Conservation (phyloP, 30 jellyfish, hydroid and myxozoan genomes). For the Pelagia noctiluca region DNA sequence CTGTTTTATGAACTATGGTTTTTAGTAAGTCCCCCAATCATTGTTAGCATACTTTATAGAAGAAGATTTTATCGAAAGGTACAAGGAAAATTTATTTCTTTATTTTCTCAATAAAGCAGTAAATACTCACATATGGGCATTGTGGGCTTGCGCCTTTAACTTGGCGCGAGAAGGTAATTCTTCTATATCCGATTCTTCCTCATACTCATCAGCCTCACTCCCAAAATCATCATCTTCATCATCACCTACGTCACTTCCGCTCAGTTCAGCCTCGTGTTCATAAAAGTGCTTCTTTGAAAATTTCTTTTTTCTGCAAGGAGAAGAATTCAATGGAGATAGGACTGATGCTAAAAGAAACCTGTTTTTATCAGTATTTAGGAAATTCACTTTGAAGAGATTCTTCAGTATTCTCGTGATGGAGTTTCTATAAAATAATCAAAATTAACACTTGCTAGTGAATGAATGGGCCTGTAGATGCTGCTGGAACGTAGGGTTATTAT, state of each 20-base stretch:
- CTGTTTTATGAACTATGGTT: too few relatives aligned
- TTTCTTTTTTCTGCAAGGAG: slow-evolving; percentile 19
- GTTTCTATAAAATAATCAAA: too few relatives aligned
- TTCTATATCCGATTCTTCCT: slow-evolving; percentile 80
- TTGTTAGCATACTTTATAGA: too few relatives aligned
- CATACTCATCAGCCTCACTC: slow-evolving; percentile 94
- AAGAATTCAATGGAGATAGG: neutral
- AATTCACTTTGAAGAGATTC: too few relatives aligned
- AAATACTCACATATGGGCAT: slow-evolving; percentile 82
- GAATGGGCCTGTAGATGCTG: too few relatives aligned
- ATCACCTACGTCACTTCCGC: slow-evolving; percentile 94
- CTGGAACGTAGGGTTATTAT: too few relatives aligned
- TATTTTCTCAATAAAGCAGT: neutral
- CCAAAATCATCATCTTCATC: slow-evolving; percentile 96
- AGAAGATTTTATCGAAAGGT: too few relatives aligned
- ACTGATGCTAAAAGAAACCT: neutral
- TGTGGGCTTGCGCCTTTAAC: slow-evolving; percentile 80
- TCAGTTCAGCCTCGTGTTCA: slow-evolving; percentile 94
- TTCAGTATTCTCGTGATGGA: too few relatives aligned
- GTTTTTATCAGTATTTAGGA: too few relatives aligned
- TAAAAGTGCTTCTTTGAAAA: slow-evolving; percentile 72
- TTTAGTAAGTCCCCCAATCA: too few relatives aligned
- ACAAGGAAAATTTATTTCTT: neutral
- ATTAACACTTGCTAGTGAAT: too few relatives aligned
- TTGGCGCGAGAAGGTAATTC: slow-evolving; percentile 77